Evolutionary conservation across 1,140 invertebrate species (phyloP), one percentile per base, ranked within the genome.

Genomic region (Nebria ingens): DNA sequence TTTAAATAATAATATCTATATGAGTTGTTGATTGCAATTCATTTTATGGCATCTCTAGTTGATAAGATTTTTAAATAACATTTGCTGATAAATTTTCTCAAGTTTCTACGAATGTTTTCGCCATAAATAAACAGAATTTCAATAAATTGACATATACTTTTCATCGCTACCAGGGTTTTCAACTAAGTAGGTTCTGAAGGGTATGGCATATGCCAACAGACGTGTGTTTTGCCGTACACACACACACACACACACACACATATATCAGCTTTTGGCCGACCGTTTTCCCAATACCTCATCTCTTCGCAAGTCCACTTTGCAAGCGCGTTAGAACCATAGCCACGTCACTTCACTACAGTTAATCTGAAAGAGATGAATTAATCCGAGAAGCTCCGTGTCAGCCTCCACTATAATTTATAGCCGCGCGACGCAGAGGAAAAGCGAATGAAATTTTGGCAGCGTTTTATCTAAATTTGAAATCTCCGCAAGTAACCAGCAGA

Each of bases 301-400:
- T 13, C 25, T 6, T 6, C 25, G 4, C n/a, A n/a, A n/a, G n/a
- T n/a, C n/a, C n/a, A n/a, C n/a, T n/a, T n/a, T n/a, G n/a, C n/a
- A 9, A 34, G 25, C 40, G 40, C 40, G 15, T 3, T n/a, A n/a
- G n/a, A n/a, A n/a, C n/a, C n/a, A n/a, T n/a, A 17, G 40, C 40
- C 40, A 45, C 61, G 63, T 64, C 63, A 65, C 59, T 61, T 63
- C 62, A 65, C 61, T 61, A 63, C 56, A 64, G 64, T 68, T 68
- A 64, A 62, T 62, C 61, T 65, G 62, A 66, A 66, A 68, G 65
- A 68, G 65, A 66, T 66, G 66, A 68, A 68, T 68, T 68, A 67
- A 67, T 51, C 51, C 56, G 58, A 59, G 40, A 45, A n/a, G 40
- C 40, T 45, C 15, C 9, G 40, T 45, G 40, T 45, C 40, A 45